phyloP scores from a whole-genome alignment of 1,140 invertebrate species.

The Atta texana region DNA sequence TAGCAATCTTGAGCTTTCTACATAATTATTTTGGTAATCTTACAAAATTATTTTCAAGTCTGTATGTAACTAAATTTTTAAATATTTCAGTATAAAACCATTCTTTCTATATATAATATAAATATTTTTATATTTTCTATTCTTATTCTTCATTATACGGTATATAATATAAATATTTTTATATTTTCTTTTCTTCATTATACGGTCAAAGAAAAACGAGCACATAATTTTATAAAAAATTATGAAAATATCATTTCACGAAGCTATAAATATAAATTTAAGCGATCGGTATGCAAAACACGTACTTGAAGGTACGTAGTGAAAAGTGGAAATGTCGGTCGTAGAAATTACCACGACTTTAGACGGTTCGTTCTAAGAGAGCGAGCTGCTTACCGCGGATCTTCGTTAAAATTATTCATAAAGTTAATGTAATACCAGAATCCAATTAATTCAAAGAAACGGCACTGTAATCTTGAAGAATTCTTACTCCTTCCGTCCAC shows the following conservation, averaged over 20 bases:
- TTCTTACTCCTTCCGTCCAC: constrained; percentile 12
- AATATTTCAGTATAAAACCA: too few relatives aligned
- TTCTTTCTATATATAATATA: background rate
- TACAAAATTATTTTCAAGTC: too few relatives aligned
- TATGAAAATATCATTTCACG: constrained; percentile 16
- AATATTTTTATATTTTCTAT: constrained; percentile 12
- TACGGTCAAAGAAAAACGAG: background rate
- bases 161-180: constrained; percentile 1
- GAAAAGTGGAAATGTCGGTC: background rate
- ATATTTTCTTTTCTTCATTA: constrained; percentile 9
- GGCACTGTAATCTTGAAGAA: constrained; percentile 16
- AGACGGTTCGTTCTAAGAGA: constrained; percentile 1
- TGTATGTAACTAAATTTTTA: too few relatives aligned
- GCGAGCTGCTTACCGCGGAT: constrained; percentile 31
- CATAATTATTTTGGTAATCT: too few relatives aligned
- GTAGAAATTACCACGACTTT: constrained; percentile 20
- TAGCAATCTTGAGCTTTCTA: too few relatives aligned
- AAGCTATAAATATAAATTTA: constrained; percentile 11
- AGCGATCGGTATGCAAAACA: constrained; percentile 16
- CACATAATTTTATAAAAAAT: constrained; percentile 30
- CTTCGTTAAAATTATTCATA: constrained; percentile 60
- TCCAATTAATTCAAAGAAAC: constrained; percentile 63
- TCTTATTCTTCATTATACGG: background rate
- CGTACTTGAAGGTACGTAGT: constrained; percentile 15
- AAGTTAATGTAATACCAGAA: constrained; percentile 66